Conservation (phyloP, 92 coral and sea anemone species). For the Porites rus region DNA sequence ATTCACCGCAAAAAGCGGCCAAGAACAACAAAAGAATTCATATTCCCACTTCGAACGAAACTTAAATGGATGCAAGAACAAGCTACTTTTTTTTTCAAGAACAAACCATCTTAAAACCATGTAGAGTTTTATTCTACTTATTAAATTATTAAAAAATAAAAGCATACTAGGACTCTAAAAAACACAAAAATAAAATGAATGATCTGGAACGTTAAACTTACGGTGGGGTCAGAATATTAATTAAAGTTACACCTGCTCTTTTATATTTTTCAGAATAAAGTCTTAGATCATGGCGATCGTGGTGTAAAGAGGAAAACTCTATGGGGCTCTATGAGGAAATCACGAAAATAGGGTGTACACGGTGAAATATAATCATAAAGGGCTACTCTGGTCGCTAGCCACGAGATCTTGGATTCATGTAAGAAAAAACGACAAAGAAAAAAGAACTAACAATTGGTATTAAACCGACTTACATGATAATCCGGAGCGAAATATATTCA, state of each 20-base stretch:
- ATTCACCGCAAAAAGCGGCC: too few species aligned
- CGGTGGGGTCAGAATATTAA: neutral
- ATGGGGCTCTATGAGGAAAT: constrained; percentile 10
- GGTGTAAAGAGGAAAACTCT: constrained; percentile 15
- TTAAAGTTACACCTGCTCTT: too few species aligned
- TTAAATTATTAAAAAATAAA: too few species aligned
- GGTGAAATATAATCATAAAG: neutral
- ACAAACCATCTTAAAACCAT: too few species aligned
- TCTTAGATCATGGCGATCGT: constrained; percentile 30
- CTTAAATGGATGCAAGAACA: too few species aligned
- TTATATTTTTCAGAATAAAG: constrained; percentile 26
- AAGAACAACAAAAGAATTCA: too few species aligned
- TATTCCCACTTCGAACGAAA: too few species aligned
- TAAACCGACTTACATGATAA: neutral
- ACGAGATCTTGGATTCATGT: neutral
- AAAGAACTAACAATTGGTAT: neutral
- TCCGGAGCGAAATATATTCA: neutral
- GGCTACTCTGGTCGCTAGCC: neutral
- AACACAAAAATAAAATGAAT: too few species aligned
- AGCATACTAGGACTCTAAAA: too few species aligned
- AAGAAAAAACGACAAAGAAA: neutral
- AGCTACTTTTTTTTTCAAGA: too few species aligned
- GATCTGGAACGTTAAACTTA: too few species aligned
- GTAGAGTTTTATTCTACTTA: too few species aligned
- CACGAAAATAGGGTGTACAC: neutral